Evolutionary conservation across 2,797 vertebrate species (phyloP).

Genomic region (Poeciliopsis turneri): DNA sequence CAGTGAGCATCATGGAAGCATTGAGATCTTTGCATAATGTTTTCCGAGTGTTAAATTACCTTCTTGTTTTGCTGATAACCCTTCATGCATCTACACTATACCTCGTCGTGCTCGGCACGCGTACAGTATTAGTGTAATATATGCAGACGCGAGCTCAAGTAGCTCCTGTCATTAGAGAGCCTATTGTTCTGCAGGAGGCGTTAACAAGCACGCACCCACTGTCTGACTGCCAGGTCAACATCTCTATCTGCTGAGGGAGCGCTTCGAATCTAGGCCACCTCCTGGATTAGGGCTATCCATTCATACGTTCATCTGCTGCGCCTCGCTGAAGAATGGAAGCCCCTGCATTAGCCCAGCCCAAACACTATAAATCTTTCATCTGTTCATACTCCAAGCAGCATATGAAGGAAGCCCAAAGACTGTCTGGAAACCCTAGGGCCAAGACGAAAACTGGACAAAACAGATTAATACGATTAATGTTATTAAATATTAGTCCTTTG

Average conservation of each 20-base stretch:
- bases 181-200: conserved; percentile 71
- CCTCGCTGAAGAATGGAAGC: conserved; percentile 27
- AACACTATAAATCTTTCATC: conserved; percentile 66
- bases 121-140: conserved; percentile 75
- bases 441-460: conserved; percentile 6
- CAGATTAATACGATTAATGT: conserved; percentile 18
- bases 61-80: conserved; percentile 5
- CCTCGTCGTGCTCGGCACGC: conserved; percentile 57
- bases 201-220: conserved; percentile 13
- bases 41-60: neutral
- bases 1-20: neutral
- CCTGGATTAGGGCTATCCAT: conserved; percentile 66
- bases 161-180: conserved; percentile 70
- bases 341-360: conserved; percentile 15
- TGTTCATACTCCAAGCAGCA: conserved; percentile 33
- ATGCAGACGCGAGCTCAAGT: conserved; percentile 52
- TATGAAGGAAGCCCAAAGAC: conserved; percentile 10
- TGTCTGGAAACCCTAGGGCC: neutral
- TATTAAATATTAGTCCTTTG: conserved; percentile 16
- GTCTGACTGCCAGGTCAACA: conserved; percentile 52
- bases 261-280: conserved; percentile 67
- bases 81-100: conserved; percentile 33
- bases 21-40: neutral
- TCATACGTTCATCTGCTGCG: conserved; percentile 56
- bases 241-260: conserved; percentile 60